These are phyloP conservation scores for Xiphophorus couchianus DNA, from an alignment of 2,113 vertebrate genomes.

Conservation along the genomic window DNA sequence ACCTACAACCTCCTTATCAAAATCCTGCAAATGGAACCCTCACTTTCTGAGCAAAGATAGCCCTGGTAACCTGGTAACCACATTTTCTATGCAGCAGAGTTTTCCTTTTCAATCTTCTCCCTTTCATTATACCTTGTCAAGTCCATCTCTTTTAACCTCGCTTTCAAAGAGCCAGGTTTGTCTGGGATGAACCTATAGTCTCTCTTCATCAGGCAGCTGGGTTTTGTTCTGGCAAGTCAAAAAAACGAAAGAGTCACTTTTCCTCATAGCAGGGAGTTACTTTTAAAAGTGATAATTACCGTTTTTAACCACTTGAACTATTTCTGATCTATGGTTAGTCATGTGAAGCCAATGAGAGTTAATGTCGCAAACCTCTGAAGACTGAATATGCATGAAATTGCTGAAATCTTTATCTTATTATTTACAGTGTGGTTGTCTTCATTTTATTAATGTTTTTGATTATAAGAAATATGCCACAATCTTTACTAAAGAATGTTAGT, in stretches of 20 bases:
- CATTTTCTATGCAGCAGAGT: slow-evolving; percentile 17
- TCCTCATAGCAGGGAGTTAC: not conserved
- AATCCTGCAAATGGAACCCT: slow-evolving; percentile 49
- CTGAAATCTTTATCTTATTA: not conserved
- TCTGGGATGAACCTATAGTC: not conserved
- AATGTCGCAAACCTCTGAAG: not conserved
- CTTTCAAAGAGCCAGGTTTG: slow-evolving; percentile 25
- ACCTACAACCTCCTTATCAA: slow-evolving; percentile 44
- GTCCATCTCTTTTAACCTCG: slow-evolving; percentile 13
- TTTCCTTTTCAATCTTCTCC: slow-evolving; percentile 34
- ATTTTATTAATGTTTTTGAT: not conserved
- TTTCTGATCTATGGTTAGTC: not conserved
- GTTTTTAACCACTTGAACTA: not conserved
- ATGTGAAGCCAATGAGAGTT: not conserved
- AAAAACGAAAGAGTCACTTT: not conserved
- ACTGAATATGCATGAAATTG: not conserved
- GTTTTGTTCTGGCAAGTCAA: slow-evolving; percentile 7
- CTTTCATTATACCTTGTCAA: slow-evolving; percentile 40
- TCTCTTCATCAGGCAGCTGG: slow-evolving; percentile 12
- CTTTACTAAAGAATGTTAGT: too few species aligned
- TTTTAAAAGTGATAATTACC: not conserved
- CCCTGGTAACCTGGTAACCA: slow-evolving; percentile 13
- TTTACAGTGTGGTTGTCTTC: not conserved
- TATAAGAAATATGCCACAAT: too few species aligned
- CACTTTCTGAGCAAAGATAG: slow-evolving; percentile 36